Evolutionary conservation across 2,888 invertebrate species (phyloP).

Genomic region (Lathronympha strigana): DNA sequence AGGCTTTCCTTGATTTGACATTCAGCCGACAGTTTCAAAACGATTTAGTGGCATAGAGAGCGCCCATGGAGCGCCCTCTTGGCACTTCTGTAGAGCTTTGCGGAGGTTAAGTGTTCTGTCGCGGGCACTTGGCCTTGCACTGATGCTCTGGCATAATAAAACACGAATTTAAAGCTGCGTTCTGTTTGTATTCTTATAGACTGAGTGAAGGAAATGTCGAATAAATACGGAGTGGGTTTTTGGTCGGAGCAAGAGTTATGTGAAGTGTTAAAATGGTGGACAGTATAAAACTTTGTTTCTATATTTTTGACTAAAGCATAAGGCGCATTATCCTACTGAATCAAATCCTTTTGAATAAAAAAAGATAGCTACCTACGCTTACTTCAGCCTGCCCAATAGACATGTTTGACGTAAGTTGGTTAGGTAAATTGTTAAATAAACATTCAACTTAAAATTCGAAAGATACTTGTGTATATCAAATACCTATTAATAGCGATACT

Average conservation of each 20-base stretch:
- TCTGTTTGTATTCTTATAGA: background rate
- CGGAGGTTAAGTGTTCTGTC: constrained; percentile 33
- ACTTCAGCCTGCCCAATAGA: too few species aligned
- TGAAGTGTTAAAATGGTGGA: background rate
- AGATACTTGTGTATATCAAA: too few species aligned
- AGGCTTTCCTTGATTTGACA: constrained; percentile 33
- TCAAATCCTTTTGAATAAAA: too few species aligned
- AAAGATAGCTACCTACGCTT: too few species aligned
- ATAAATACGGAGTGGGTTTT: background rate
- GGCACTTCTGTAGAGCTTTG: constrained; percentile 22
- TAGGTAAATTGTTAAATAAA: too few species aligned
- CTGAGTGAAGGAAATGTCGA: background rate
- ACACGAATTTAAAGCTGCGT: background rate
- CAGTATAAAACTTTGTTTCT: too few species aligned
- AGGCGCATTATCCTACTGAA: too few species aligned
- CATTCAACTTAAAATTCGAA: too few species aligned
- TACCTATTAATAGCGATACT: too few species aligned
- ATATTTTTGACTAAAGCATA: too few species aligned
- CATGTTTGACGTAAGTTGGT: too few species aligned
- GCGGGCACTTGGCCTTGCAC: constrained; percentile 22
- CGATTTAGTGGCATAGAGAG: constrained; percentile 14
- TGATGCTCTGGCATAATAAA: background rate
- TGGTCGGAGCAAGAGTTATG: background rate
- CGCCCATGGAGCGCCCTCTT: constrained; percentile 9
- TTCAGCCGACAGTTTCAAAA: constrained; percentile 36